Percentiles rank a stretch among this genome's conserved stretches.
Evolutionary conservation across 1,140 invertebrate genomes (phyloP).

Genomic region (Cherax quadricarinatus): DNA sequence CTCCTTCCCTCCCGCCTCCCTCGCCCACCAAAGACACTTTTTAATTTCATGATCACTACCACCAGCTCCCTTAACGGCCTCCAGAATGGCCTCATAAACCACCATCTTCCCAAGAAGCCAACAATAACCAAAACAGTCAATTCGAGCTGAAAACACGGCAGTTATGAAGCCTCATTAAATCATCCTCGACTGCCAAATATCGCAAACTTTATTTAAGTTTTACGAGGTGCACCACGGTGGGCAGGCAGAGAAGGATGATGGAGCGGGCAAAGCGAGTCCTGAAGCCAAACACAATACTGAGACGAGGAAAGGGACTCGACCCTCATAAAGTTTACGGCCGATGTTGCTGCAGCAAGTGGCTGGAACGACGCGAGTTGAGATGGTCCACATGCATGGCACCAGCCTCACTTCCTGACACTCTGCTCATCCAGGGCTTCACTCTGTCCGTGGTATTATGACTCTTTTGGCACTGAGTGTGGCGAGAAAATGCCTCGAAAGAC

Average conservation of each 20-base stretch:
- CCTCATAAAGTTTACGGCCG: not conserved
- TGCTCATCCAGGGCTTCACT: too few species aligned
- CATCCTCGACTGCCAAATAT: not conserved
- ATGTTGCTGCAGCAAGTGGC: not conserved
- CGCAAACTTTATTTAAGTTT: not conserved
- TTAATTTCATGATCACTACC: constrained; percentile 9
- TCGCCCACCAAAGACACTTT: not conserved
- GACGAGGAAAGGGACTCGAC: not conserved
- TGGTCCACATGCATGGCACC: not conserved
- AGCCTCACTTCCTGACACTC: too few species aligned
- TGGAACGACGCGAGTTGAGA: not conserved
- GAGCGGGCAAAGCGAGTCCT: not conserved
- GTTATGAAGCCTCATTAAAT: constrained; percentile 4
- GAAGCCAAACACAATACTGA: constrained; percentile 12
- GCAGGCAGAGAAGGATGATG: not conserved
- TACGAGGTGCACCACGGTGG: not conserved
- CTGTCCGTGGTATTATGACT: too few species aligned
- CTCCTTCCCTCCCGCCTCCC: not conserved
- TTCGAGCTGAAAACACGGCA: not conserved
- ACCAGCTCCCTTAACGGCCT: not conserved
- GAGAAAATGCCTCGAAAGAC: too few species aligned
- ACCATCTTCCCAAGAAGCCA: not conserved
- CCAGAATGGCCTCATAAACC: not conserved
- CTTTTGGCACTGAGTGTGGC: too few species aligned
- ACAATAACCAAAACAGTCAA: not conserved